Conservation (phyloP, 1,140 invertebrate genomes). For the Octopus bimaculoides region DNA sequence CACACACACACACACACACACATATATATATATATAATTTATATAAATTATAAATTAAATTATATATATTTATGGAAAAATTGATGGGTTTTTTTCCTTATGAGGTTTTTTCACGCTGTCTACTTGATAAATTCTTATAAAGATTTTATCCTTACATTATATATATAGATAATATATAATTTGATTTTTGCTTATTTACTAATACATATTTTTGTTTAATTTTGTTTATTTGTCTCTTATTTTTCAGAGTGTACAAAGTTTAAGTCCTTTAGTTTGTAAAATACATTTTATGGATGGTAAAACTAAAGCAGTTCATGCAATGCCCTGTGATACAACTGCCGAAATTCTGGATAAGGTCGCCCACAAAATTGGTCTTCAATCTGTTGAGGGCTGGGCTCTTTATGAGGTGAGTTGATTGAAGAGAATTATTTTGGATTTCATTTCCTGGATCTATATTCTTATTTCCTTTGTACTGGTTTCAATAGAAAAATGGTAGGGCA, state of each 20-base stretch:
- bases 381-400: slow-evolving; percentile 89
- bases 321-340: slow-evolving; percentile 88
- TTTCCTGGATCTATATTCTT: neutral
- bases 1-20: too few species aligned
- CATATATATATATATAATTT: too few species aligned
- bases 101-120: too few species aligned
- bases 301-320: slow-evolving; percentile 92
- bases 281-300: slow-evolving; percentile 94
- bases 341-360: slow-evolving; percentile 86
- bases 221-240: slow-evolving; percentile 6
- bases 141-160: neutral
- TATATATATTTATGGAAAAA: too few species aligned
- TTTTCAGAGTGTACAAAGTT: slow-evolving; percentile 77
- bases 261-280: slow-evolving; percentile 89
- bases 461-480: too few species aligned
- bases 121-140: too few species aligned
- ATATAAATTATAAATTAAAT: too few species aligned
- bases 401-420: slow-evolving; percentile 62
- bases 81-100: too few species aligned
- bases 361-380: slow-evolving; percentile 80
- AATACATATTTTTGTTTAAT: slow-evolving; percentile 1
- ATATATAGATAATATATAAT: neutral
- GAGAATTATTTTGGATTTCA: neutral
- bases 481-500: too few species aligned
- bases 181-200: neutral